phyloP scores from a whole-genome alignment of 2,888 invertebrate genomes.

The Hyppa rectilinea region DNA sequence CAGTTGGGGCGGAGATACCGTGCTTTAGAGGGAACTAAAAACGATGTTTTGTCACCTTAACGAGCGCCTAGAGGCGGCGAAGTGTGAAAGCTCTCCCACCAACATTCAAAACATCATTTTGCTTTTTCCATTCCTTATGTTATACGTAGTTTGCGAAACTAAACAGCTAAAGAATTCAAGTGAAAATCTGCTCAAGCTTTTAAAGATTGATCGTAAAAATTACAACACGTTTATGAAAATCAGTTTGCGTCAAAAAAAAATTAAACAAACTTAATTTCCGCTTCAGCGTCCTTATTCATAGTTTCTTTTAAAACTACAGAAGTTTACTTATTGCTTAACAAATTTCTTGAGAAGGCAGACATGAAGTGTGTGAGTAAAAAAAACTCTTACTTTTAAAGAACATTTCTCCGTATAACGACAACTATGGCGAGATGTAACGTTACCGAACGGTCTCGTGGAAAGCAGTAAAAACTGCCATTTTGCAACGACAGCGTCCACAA shows the following conservation, averaged over 20 bases:
- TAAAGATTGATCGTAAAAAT: conserved; percentile 26
- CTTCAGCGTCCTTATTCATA: conserved; percentile 13
- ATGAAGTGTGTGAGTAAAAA: conserved; percentile 40
- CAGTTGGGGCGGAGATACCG: conserved; percentile 74
- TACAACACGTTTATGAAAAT: conserved; percentile 28
- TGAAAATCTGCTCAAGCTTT: conserved; percentile 1
- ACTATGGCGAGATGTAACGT: conserved; percentile 73
- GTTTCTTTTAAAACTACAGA: conserved; percentile 25
- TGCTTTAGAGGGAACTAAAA: conserved; percentile 76
- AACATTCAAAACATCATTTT: conserved; percentile 73
- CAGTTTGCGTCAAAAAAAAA: conserved; percentile 18
- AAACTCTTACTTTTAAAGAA: conserved; percentile 58
- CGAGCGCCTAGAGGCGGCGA: conserved; percentile 73
- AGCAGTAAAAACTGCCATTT: conserved; percentile 88
- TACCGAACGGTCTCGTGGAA: conserved; percentile 79
- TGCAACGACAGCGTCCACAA: conserved; percentile 86
- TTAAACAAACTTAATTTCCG: conserved; percentile 24
- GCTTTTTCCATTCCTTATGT: conserved; percentile 67
- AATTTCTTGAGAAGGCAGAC: conserved; percentile 32
- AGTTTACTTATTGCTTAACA: conserved; percentile 12
- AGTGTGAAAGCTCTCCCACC: conserved; percentile 69
- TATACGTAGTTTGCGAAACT: conserved; percentile 38
- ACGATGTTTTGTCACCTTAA: conserved; percentile 78
- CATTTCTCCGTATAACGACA: conserved; percentile 66
- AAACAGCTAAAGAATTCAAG: conserved; percentile 14